These are phyloP conservation scores for Oncorhynchus masou DNA, from an alignment of 2,113 vertebrate genomes.

Conservation along the genomic window DNA sequence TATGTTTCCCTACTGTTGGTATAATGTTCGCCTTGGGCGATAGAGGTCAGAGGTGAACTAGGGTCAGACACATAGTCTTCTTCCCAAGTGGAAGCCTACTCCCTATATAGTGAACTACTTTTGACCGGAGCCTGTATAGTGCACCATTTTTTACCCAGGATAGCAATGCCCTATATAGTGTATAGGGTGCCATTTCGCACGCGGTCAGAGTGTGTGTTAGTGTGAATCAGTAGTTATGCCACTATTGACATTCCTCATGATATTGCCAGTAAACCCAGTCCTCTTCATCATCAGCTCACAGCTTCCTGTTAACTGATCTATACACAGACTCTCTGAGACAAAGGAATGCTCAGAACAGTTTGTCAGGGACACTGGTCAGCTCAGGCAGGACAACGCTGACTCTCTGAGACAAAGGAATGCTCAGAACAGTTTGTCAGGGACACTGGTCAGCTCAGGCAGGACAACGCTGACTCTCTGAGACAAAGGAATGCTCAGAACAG, in stretches of 20 bases:
- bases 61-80: background rate
- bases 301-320: constrained; percentile 11
- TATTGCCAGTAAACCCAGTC: constrained; percentile 35
- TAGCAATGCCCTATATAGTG: no score
- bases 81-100: background rate
- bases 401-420: background rate
- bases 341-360: background rate
- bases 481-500: background rate
- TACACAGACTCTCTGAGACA: constrained; percentile 4
- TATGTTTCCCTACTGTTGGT: background rate
- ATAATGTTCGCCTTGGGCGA: background rate
- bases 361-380: no score
- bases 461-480: background rate
- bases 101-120: no score
- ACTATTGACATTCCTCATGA: constrained; percentile 58
- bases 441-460: no score
- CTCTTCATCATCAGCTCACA: constrained; percentile 19
- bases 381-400: no score
- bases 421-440: no score
- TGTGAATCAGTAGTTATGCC: background rate
- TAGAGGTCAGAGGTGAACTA: background rate
- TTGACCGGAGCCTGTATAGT: no score
- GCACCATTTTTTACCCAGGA: no score
- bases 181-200: no score
- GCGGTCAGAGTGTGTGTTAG: background rate